A percentile compares a stretch with the other conserved stretches of the same genome.
These are phyloP conservation scores for Drosophila willistoni DNA, from an alignment of 1,140 invertebrate genomes.

Conservation along the genomic window DNA sequence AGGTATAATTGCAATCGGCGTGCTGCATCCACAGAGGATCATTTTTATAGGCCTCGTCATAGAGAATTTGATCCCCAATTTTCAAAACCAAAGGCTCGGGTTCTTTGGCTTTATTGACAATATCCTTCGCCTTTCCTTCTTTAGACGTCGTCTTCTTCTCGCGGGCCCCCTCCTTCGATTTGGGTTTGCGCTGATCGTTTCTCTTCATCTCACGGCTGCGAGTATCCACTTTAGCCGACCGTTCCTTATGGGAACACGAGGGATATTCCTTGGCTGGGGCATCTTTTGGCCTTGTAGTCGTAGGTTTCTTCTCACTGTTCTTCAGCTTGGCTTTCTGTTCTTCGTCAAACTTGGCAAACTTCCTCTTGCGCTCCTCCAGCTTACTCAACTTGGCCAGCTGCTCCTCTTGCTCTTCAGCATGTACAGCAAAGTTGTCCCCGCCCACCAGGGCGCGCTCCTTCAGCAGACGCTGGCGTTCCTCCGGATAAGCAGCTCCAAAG, in stretches of 20 bases:
- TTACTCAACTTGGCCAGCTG: background rate
- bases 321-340: background rate
- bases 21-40: slow-evolving; percentile 18
- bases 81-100: slow-evolving; percentile 16
- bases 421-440: background rate
- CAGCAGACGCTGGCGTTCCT: background rate
- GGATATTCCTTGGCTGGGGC: too few relatives aligned
- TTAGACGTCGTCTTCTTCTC: background rate
- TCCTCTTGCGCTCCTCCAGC: background rate
- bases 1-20: background rate
- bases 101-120: background rate
- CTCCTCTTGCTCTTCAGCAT: background rate
- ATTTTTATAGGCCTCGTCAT: slow-evolving; percentile 27
- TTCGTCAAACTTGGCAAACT: background rate
- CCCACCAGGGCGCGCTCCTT: background rate
- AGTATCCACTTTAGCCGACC: too few relatives aligned
- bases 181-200: too few relatives aligned
- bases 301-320: too few relatives aligned
- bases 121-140: too few relatives aligned
- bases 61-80: slow-evolving; percentile 25
- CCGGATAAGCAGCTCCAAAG: slow-evolving; percentile 12
- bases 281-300: background rate
- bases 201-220: too few relatives aligned
- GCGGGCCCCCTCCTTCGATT: too few relatives aligned
- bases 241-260: too few relatives aligned